These are phyloP conservation scores for Eolophus roseicapilla DNA, from an alignment of 2,113 vertebrate species.

Conservation along the genomic window DNA sequence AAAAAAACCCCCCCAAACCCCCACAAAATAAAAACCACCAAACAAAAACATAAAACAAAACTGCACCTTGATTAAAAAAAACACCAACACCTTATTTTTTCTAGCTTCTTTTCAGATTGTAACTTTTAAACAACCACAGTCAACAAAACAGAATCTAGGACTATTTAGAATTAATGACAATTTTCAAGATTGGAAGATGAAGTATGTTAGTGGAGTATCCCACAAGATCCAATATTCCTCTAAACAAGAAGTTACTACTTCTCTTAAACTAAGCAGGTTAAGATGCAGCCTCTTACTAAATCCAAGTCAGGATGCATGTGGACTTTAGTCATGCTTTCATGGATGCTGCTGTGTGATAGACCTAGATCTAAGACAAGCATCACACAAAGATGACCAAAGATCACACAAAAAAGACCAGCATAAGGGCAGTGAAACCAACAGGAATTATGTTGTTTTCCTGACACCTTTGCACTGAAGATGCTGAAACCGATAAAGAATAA, in stretches of 20 bases:
- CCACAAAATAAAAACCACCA: not conserved
- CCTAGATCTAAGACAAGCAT: not conserved
- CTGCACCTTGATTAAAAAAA: not conserved
- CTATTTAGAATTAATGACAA: not conserved
- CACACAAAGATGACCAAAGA: not conserved
- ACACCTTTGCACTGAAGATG: not conserved
- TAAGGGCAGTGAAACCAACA: not conserved
- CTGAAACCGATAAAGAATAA: not conserved
- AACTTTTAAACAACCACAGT: not conserved
- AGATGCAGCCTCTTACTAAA: not conserved
- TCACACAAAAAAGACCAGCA: not conserved
- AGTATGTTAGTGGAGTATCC: not conserved
- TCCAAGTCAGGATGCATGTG: not conserved
- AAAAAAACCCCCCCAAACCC: too few relatives aligned
- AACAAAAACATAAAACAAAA: not conserved
- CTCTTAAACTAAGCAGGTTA: not conserved
- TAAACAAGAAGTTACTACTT: not conserved
- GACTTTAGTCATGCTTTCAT: not conserved
- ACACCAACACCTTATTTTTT: not conserved
- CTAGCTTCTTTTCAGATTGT: not conserved
- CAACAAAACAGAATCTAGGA: not conserved
- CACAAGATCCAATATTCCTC: not conserved
- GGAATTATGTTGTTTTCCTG: fast-evolving
- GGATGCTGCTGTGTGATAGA: not conserved
- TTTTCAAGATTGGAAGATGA: not conserved